These are phyloP conservation scores for Sparus aurata DNA, from an alignment of 2,797 vertebrate genomes.

Conservation along the genomic window DNA sequence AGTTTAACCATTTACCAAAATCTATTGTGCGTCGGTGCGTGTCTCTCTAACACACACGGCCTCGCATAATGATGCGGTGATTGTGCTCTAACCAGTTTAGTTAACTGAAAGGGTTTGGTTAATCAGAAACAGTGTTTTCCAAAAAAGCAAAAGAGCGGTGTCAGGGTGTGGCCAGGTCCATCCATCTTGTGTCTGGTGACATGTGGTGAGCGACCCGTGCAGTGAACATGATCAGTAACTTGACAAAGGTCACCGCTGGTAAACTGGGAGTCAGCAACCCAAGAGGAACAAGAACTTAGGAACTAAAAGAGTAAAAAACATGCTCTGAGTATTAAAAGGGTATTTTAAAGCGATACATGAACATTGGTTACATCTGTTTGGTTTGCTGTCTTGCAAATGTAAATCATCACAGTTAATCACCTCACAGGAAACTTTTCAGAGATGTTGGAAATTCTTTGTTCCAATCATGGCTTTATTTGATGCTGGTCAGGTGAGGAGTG, in stretches of 20 bases:
- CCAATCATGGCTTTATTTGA: no score
- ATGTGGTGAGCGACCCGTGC: constrained; percentile 34
- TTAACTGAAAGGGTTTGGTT: constrained; percentile 63
- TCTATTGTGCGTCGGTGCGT: constrained; percentile 45
- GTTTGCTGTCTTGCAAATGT: not conserved
- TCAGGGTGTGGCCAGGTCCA: constrained; percentile 46
- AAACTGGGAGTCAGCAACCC: not conserved
- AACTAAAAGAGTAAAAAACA: constrained; percentile 3
- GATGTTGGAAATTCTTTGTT: no score
- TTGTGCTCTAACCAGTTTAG: constrained; percentile 49
- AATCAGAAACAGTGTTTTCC: constrained; percentile 67
- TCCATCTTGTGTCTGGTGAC: constrained; percentile 38
- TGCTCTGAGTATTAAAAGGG: no score
- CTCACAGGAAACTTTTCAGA: no score
- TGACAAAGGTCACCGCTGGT: constrained; percentile 15
- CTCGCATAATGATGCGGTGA: constrained; percentile 52
- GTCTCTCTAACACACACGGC: constrained; percentile 28
- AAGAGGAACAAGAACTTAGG: not conserved
- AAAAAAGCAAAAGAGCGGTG: constrained; percentile 25
- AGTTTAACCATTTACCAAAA: constrained; percentile 82
- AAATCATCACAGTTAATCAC: no score
- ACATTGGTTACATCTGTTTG: not conserved
- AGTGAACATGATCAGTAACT: constrained; percentile 21
- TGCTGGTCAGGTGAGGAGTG: no score
- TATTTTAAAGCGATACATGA: not conserved